Evolutionary conservation across 2,888 invertebrate genomes (phyloP).

Genomic region (Thymelicus lineola): DNA sequence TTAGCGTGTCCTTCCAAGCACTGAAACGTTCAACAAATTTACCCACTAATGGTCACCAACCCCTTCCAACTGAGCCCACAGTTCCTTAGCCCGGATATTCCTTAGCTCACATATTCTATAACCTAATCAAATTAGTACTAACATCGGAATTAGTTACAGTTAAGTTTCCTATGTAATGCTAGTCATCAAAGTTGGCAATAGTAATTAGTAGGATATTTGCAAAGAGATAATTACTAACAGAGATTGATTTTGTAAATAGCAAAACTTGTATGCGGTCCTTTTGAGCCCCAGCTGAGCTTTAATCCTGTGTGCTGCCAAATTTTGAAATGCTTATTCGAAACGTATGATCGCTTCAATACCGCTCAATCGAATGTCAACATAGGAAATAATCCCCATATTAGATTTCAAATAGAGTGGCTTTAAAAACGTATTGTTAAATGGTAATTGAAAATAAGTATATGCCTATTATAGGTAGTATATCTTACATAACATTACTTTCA

Average conservation of each 20-base stretch:
- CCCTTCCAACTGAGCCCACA: too few relatives aligned
- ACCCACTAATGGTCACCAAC: too few relatives aligned
- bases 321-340: neutral
- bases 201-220: neutral
- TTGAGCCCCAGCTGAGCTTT: neutral
- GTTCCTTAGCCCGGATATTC: too few relatives aligned
- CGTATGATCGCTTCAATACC: too few relatives aligned
- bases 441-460: too few relatives aligned
- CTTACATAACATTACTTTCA: too few relatives aligned
- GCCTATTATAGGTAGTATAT: too few relatives aligned
- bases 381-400: neutral
- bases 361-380: neutral
- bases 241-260: neutral
- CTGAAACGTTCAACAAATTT: too few relatives aligned
- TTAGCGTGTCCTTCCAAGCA: too few relatives aligned
- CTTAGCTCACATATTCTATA: too few relatives aligned
- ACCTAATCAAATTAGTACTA: too few relatives aligned
- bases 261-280: neutral
- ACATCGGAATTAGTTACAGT: neutral
- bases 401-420: neutral
- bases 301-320: neutral
- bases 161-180: neutral
- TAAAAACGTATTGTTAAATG: neutral
- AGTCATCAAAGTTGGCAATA: neutral
- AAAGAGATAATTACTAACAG: neutral